These are phyloP conservation scores for Meriones unguiculatus DNA, from an alignment of 2,113 vertebrate species.

Conservation along the genomic window DNA sequence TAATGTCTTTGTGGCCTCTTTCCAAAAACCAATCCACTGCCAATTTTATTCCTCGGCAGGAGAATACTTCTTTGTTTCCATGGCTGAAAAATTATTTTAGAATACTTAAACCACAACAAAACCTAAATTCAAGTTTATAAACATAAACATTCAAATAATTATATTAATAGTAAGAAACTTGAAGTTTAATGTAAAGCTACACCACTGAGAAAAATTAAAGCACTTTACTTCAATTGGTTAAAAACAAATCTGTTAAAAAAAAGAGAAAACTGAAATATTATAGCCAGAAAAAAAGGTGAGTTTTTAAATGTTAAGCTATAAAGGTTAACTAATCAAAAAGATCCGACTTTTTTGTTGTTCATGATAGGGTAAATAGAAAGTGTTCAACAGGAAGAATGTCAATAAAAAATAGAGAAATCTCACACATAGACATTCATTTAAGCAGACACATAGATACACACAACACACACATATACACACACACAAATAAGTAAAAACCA, in stretches of 20 bases:
- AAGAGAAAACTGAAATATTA: not conserved
- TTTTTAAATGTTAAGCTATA: slow-evolving; percentile 9
- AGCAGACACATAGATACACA: not conserved
- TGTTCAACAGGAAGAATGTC: slow-evolving; percentile 7
- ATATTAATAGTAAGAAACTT: not conserved
- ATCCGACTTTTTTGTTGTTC: not conserved
- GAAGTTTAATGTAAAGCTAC: not conserved
- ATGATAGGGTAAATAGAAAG: not conserved
- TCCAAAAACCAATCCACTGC: slow-evolving; percentile 99
- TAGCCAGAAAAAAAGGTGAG: slow-evolving; percentile 14
- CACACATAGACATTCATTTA: not conserved
- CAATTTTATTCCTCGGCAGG: slow-evolving; percentile 97
- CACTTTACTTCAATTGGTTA: not conserved
- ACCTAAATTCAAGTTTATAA: slow-evolving; percentile 30
- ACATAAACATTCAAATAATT: not conserved
- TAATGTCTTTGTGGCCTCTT: slow-evolving; percentile 96
- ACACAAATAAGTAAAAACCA: not conserved
- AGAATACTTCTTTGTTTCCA: slow-evolving; percentile 99
- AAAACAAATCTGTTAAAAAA: slow-evolving; percentile 29
- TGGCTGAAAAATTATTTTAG: slow-evolving; percentile 90
- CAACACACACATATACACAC: not conserved
- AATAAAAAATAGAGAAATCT: slow-evolving; percentile 19
- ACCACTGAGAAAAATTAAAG: not conserved
- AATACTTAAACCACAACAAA: slow-evolving; percentile 52
- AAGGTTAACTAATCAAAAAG: slow-evolving; percentile 46